phyloP scores from a whole-genome alignment of 2,113 vertebrate genomes.

The Cyanistes caeruleus region DNA sequence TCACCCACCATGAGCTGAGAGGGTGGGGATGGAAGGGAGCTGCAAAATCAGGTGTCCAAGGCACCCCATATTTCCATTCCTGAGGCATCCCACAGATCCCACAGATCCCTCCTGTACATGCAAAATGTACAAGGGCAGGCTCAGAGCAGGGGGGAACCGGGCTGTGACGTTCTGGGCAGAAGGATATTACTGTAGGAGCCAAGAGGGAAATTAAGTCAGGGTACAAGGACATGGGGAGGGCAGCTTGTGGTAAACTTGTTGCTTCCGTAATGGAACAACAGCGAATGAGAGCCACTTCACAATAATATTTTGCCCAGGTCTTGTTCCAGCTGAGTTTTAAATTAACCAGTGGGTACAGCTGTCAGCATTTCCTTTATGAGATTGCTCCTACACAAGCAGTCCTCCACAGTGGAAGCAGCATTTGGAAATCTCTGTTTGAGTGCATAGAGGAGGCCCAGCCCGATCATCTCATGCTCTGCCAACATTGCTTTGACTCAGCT shows the following conservation, averaged over 20 bases:
- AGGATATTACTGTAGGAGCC: not conserved
- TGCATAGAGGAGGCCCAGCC: not conserved
- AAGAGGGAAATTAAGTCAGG: slow-evolving; percentile 12
- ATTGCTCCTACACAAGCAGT: slow-evolving; percentile 28
- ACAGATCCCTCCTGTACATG: not conserved
- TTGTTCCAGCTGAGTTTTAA: slow-evolving; percentile 60
- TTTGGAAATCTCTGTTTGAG: not conserved
- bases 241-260: slow-evolving; percentile 22
- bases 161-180: not conserved
- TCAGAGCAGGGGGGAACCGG: not conserved
- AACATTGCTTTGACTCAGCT: not conserved
- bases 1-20: not conserved
- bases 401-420: not conserved
- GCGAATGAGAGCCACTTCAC: not conserved
- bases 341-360: slow-evolving; percentile 47
- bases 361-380: slow-evolving; percentile 46
- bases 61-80: not conserved
- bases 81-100: not conserved
- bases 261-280: slow-evolving; percentile 24
- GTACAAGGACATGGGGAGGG: not conserved
- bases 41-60: not conserved
- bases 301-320: slow-evolving; percentile 31
- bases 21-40: not conserved
- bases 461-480: not conserved
- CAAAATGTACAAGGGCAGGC: not conserved